Evolutionary conservation across 2,797 vertebrate species (phyloP).

Genomic region (Coendou prehensilis): DNA sequence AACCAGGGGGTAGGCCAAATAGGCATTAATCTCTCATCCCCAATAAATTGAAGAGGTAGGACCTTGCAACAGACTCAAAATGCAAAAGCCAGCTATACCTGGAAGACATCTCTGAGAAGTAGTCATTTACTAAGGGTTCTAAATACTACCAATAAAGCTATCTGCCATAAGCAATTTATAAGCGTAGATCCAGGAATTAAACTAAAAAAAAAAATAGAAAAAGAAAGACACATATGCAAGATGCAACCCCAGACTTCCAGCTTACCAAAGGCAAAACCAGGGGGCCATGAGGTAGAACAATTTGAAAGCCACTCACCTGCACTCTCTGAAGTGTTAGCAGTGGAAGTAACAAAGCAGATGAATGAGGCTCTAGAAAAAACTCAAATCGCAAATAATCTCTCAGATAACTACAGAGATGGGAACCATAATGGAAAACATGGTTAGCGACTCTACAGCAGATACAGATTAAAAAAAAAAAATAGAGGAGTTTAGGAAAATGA

Average conservation of each 20-base stretch:
- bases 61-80: background rate
- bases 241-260: background rate
- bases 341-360: background rate
- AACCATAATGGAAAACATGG: background rate
- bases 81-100: background rate
- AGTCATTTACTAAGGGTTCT: background rate
- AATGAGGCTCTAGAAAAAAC: background rate
- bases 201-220: background rate
- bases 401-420: background rate
- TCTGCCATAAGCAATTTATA: background rate
- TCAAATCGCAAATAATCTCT: background rate
- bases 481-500: background rate
- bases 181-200: background rate
- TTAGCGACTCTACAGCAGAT: background rate
- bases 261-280: background rate
- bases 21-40: background rate
- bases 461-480: background rate
- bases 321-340: background rate
- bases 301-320: background rate
- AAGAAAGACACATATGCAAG: background rate
- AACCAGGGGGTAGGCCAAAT: background rate
- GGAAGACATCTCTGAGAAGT: background rate
- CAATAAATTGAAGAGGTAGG: background rate
- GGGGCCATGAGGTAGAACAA: background rate
- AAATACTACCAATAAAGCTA: background rate